Conservation (phyloP, 2,113 vertebrate species). For the Bos javanicus region DNA sequence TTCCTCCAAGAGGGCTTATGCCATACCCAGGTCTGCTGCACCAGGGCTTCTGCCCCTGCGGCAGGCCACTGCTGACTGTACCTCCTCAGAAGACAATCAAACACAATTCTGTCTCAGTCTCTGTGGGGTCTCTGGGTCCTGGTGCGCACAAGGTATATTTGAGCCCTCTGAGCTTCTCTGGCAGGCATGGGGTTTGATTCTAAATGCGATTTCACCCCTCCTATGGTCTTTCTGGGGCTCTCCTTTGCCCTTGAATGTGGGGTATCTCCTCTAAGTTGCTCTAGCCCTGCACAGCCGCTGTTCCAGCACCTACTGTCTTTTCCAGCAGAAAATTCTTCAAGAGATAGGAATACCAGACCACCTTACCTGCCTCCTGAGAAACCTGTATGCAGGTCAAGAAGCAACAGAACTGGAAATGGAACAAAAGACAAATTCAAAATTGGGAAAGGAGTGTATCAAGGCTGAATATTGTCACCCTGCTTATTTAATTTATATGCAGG, state of each 20-base stretch:
- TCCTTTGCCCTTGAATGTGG: not conserved
- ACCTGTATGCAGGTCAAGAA: not conserved
- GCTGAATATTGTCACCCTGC: not conserved
- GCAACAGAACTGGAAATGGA: not conserved
- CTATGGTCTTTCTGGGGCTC: not conserved
- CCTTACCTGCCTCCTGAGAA: not conserved
- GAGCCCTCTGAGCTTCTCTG: not conserved
- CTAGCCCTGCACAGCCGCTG: fast-evolving
- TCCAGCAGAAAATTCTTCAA: not conserved
- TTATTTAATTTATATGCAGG: not conserved
- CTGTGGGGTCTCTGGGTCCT: not conserved
- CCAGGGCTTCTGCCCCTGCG: not conserved
- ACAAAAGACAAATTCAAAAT: not conserved
- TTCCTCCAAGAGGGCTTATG: not conserved
- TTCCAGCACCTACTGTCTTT: not conserved
- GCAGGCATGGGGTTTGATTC: not conserved
- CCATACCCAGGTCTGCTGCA: not conserved
- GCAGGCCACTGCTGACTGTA: not conserved
- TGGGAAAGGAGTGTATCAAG: not conserved
- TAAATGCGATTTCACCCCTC: not conserved
- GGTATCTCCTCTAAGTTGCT: not conserved
- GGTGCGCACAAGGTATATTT: not conserved
- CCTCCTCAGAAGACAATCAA: not conserved
- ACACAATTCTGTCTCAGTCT: not conserved
- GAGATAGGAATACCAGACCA: not conserved